Evolutionary conservation across 2,888 invertebrate genomes (phyloP).

Genomic region (Ectobius pallidus): DNA sequence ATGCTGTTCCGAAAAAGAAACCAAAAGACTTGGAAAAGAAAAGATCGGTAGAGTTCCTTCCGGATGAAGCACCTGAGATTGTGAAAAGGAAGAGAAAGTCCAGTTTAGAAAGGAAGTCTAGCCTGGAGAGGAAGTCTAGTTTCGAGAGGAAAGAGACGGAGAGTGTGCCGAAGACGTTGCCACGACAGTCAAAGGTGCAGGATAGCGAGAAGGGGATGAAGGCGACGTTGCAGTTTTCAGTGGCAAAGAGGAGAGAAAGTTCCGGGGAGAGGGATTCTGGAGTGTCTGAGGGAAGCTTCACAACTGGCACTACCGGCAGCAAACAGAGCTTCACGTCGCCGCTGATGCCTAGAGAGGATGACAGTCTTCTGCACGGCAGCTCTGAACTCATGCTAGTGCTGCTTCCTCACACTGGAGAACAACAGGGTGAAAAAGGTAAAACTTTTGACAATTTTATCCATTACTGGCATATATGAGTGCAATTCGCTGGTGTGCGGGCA

Average conservation of each 20-base stretch:
- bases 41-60: not conserved
- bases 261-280: constrained; percentile 25
- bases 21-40: too few species aligned
- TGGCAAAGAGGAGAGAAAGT: constrained; percentile 2
- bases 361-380: constrained; percentile 65
- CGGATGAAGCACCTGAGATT: not conserved
- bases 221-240: not conserved
- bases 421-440: constrained; percentile 31
- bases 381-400: constrained; percentile 84
- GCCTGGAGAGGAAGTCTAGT: not conserved
- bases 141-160: not conserved
- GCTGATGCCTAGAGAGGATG: constrained; percentile 43
- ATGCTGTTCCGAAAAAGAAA: too few species aligned
- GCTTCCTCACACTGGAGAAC: constrained; percentile 45
- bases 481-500: too few species aligned
- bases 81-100: not conserved
- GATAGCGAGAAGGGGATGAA: constrained; percentile 18
- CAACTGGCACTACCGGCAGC: too few species aligned
- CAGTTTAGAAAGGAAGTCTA: not conserved
- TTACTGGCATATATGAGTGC: too few species aligned
- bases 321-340: constrained; percentile 23
- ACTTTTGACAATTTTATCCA: too few species aligned
- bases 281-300: constrained; percentile 12
- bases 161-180: too few species aligned
- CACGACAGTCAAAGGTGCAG: not conserved